phyloP scores from a whole-genome alignment of 1,140 invertebrate species.

The Trissolcus basalis region DNA sequence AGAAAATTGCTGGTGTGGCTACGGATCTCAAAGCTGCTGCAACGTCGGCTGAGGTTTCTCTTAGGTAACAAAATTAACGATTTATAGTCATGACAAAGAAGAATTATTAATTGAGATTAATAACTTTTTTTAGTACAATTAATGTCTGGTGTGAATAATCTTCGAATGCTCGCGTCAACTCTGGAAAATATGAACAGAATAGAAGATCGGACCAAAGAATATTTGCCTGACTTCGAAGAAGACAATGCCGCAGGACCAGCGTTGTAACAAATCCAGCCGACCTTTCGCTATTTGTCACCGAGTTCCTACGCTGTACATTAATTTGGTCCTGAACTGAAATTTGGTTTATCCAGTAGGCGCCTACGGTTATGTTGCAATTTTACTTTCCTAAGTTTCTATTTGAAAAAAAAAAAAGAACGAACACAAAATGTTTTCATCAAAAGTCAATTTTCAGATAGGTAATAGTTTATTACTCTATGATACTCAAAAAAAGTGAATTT shows the following conservation, averaged over 20 bases:
- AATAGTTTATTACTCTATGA: too few species aligned
- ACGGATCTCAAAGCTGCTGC: constrained; percentile 79
- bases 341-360: background rate
- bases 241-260: constrained; percentile 75
- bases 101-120: background rate
- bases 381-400: background rate
- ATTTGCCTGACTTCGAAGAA: constrained; percentile 76
- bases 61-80: constrained; percentile 79
- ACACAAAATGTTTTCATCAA: too few species aligned
- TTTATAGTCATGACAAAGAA: too few species aligned
- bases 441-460: too few species aligned
- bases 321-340: constrained; percentile 2
- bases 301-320: constrained; percentile 46
- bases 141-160: constrained; percentile 81
- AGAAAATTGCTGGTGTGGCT: constrained; percentile 72
- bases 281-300: constrained; percentile 21
- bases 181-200: constrained; percentile 78
- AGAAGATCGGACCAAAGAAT: constrained; percentile 77
- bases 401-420: too few species aligned
- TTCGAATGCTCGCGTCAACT: constrained; percentile 79
- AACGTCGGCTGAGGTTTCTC: constrained; percentile 80
- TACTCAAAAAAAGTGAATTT: too few species aligned
- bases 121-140: constrained; percentile 72
- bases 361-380: background rate
- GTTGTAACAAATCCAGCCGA: constrained; percentile 49